Evolutionary conservation across 2,113 vertebrate genomes (phyloP).

Genomic region (Passer domesticus): DNA sequence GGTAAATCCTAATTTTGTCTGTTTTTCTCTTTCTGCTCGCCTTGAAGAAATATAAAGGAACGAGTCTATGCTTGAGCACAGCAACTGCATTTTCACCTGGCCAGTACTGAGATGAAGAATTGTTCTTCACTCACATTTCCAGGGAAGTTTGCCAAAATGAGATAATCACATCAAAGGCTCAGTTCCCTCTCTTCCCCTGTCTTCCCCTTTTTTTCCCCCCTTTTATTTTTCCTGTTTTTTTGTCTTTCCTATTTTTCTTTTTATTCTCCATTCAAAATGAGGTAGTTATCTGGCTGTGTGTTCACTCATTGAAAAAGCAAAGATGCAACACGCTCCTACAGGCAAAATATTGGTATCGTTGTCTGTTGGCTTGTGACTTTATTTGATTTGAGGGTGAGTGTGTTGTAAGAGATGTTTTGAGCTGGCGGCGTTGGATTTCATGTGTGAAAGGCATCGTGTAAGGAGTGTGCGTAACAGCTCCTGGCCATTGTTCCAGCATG

Average conservation of each 20-base stretch:
- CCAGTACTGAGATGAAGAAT: not conserved
- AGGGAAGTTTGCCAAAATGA: not conserved
- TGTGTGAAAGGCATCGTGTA: not conserved
- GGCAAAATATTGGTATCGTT: not conserved
- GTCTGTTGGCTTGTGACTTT: not conserved
- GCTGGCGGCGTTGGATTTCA: fast-evolving
- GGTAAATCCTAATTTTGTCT: not conserved
- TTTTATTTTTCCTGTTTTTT: not conserved
- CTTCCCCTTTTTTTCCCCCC: fast-evolving
- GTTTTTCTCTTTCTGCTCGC: not conserved
- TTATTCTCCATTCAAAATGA: not conserved
- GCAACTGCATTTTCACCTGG: not conserved
- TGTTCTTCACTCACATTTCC: not conserved
- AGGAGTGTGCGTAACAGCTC: not conserved
- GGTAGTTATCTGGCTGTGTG: not conserved
- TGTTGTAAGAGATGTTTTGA: not conserved
- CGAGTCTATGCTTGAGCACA: not conserved
- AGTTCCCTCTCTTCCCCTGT: fast-evolving
- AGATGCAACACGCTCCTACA: not conserved
- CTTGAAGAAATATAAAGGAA: not conserved
- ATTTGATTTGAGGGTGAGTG: not conserved
- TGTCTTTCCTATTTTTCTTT: not conserved
- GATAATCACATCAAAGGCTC: not conserved
- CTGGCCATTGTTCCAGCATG: not conserved
- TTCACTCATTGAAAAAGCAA: not conserved